A percentile compares a stretch with the other conserved stretches of the same genome.
These are phyloP conservation scores for Adineta ricciae DNA, from an alignment of 2,888 invertebrate genomes.

Conservation along the genomic window DNA sequence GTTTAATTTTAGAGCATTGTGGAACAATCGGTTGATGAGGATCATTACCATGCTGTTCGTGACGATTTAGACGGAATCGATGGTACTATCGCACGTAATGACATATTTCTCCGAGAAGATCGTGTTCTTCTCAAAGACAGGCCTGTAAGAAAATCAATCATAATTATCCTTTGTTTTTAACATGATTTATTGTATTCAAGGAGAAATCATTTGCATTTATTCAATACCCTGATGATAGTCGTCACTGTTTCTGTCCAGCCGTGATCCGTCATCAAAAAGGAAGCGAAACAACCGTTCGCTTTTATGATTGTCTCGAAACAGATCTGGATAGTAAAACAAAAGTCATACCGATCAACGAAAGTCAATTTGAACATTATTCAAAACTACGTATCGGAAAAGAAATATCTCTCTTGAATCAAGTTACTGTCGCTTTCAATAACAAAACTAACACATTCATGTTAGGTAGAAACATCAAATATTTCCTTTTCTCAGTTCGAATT, in stretches of 20 bases:
- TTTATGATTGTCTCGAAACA: background rate
- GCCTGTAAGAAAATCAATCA: background rate
- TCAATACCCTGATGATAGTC: background rate
- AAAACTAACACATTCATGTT: background rate
- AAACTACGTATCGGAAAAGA: background rate
- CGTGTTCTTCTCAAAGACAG: background rate
- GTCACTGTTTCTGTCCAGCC: background rate
- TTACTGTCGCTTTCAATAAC: background rate
- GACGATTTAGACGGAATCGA: background rate
- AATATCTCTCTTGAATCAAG: background rate
- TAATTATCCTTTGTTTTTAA: background rate
- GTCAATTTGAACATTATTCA: background rate
- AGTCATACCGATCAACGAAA: background rate
- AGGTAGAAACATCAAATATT: background rate
- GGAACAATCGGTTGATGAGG: background rate
- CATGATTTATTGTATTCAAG: background rate
- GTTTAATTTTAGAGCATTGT: background rate
- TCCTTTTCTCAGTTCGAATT: background rate
- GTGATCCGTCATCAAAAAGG: background rate
- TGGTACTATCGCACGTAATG: background rate
- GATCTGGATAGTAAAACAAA: background rate
- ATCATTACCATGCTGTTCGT: background rate
- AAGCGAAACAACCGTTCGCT: background rate
- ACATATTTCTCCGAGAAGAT: background rate
- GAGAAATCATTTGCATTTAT: background rate